Evolutionary conservation across 2,113 vertebrate genomes (phyloP), one percentile per base, ranked within the genome.

Genomic region (Amia ocellicauda): DNA sequence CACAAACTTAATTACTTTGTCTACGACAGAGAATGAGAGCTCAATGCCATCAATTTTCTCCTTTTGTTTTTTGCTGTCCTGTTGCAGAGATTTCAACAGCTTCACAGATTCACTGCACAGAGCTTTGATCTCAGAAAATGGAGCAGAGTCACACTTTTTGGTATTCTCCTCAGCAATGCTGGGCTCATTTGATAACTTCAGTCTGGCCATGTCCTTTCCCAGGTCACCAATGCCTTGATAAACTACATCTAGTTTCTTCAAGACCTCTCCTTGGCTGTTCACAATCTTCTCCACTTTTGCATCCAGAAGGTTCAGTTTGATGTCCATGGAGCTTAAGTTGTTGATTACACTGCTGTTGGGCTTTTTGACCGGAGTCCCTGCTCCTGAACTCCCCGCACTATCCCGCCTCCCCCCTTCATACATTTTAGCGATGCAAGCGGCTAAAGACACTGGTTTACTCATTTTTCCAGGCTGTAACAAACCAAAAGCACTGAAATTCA

Each of bases 211-310:
- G 56, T 81, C 88, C 69, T 69, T 85, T 71, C 86, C 89, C 60
- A 90, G 68, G 59, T 72, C 68, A n/a, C 80, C 86, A 69, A 93
- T 66, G 43, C 86, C 85, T 42, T 50, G 80, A 70, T 78, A 80
- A 51, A 94, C 51, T 0, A 0, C 49, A 47, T 90, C 89, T 66
- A 94, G 75, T 57, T 86, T 90, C 68, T 81, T 86, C 7, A 86
- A 76, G 55, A 93, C 69, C 14, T 89, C 83, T 64, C 84, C 87
- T 59, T 94, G 92, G 62, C 86, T 85, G 50, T 75, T 73, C 57
- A 89, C 63, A 22, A 94, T 76, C 62, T 75, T 86, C 71, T 93
- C 91, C 24, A 95, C 76, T 70, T 91, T 93, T 58, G 87, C 88
- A 0, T 85, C 90, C 60, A 93, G 74, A 42, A 81, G 2, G 16